Percentiles rank a stretch among this genome's conserved stretches.
phyloP scores from a whole-genome alignment of 2,797 vertebrate genomes.

The Scyliorhinus canicula region DNA sequence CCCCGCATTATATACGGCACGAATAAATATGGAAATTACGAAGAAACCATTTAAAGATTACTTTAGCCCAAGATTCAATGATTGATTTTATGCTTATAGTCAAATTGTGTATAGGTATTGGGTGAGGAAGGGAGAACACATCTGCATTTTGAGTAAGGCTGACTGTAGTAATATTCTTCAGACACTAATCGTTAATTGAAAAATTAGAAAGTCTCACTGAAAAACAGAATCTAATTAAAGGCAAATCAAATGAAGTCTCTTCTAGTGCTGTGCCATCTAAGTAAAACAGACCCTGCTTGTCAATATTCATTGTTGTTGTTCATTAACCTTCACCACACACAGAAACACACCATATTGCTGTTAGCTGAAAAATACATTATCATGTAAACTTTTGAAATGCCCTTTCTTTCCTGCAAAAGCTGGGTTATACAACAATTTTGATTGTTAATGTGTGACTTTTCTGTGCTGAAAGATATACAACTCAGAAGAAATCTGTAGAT shows the following conservation, averaged over 20 bases:
- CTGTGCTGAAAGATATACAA: too few relatives aligned
- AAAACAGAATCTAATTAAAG: conserved; percentile 90
- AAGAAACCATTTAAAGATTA: background rate
- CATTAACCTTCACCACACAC: background rate
- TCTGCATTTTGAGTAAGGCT: conserved; percentile 48
- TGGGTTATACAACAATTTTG: background rate
- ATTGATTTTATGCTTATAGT: conserved; percentile 11
- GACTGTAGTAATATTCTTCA: conserved; percentile 69
- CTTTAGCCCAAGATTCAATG: background rate
- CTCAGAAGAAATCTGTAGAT: too few relatives aligned
- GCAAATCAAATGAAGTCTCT: conserved; percentile 83
- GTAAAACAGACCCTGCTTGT: background rate
- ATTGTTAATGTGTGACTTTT: background rate
- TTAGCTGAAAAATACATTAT: background rate
- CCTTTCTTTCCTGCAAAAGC: background rate
- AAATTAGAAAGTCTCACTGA: conserved; percentile 95
- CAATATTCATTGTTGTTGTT: conserved; percentile 10
- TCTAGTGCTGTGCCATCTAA: conserved; percentile 40
- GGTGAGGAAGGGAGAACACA: background rate
- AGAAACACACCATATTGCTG: background rate
- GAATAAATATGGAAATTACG: conserved; percentile 8
- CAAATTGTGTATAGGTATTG: background rate
- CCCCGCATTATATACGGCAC: background rate
- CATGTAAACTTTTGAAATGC: background rate
- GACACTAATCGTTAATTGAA: conserved; percentile 95